Conservation (phyloP, 1,140 invertebrate species). For the Pseudomyrmex cubaensis region DNA sequence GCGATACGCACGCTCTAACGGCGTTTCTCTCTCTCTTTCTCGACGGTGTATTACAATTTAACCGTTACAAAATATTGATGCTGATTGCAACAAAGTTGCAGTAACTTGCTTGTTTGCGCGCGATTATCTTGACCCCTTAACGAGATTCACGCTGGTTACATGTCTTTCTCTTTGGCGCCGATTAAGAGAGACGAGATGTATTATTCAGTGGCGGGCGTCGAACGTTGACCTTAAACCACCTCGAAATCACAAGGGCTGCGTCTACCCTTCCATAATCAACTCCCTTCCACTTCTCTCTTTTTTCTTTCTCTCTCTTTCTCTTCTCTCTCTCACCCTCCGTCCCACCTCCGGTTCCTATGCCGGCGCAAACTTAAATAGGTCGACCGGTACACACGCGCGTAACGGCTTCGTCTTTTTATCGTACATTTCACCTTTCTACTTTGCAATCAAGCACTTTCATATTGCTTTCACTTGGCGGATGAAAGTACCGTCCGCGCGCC, state of each 20-base stretch:
- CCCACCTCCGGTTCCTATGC: neutral
- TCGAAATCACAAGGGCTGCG: slow-evolving; percentile 77
- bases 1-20: slow-evolving; percentile 38
- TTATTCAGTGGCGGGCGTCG: slow-evolving; percentile 44
- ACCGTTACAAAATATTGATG: too few relatives aligned
- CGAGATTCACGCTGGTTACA: too few relatives aligned
- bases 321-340: neutral
- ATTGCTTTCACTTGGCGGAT: slow-evolving; percentile 86
- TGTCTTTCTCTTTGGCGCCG: too few relatives aligned
- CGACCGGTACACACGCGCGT: slow-evolving; percentile 82
- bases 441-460: slow-evolving; percentile 86
- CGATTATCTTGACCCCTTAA: neutral
- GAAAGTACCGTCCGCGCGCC: slow-evolving; percentile 84
- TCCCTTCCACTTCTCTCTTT: slow-evolving; percentile 50
- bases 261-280: slow-evolving; percentile 41
- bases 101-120: neutral
- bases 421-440: slow-evolving; percentile 86
- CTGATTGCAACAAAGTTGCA: too few relatives aligned
- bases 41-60: too few relatives aligned
- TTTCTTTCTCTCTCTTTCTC: neutral
- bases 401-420: slow-evolving; percentile 84
- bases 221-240: slow-evolving; percentile 79
- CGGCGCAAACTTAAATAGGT: slow-evolving; percentile 80
- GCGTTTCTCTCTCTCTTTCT: neutral
- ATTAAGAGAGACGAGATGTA: slow-evolving; percentile 6